Percentiles rank a stretch among this genome's conserved stretches.
Conservation (phyloP, 2,888 invertebrate species). For the Chrysomela aeneicollis region DNA sequence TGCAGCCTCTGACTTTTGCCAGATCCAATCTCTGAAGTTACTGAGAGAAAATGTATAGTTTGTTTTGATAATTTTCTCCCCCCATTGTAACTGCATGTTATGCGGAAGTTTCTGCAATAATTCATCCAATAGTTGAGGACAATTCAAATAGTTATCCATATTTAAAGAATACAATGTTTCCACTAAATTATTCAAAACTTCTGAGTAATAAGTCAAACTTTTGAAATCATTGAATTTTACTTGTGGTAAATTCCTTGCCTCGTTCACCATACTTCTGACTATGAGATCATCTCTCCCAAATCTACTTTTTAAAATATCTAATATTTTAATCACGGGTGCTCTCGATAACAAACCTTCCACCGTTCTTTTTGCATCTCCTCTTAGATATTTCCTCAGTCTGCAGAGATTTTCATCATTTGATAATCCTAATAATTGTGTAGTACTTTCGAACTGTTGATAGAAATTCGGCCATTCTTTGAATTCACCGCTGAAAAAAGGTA, state of each 20-base stretch:
- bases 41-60: neutral
- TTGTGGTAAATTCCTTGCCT: neutral
- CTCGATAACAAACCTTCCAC: too few species aligned
- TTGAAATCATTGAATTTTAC: neutral
- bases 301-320: neutral
- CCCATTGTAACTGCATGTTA: neutral
- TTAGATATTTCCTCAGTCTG: neutral
- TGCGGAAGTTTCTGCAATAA: neutral
- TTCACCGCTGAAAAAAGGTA: too few species aligned
- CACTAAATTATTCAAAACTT: neutral
- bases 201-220: neutral
- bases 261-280: conserved; percentile 3
- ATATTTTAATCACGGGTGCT: too few species aligned
- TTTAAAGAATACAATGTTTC: neutral
- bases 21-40: neutral
- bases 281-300: neutral
- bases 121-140: too few species aligned
- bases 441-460: neutral
- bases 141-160: neutral
- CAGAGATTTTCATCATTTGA: conserved; percentile 2
- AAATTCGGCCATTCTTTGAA: neutral
- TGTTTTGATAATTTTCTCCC: neutral
- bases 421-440: neutral
- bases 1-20: neutral
- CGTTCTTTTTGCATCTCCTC: neutral